Evolutionary conservation across 2,888 invertebrate genomes (phyloP).

Genomic region (Norana najaformis): DNA sequence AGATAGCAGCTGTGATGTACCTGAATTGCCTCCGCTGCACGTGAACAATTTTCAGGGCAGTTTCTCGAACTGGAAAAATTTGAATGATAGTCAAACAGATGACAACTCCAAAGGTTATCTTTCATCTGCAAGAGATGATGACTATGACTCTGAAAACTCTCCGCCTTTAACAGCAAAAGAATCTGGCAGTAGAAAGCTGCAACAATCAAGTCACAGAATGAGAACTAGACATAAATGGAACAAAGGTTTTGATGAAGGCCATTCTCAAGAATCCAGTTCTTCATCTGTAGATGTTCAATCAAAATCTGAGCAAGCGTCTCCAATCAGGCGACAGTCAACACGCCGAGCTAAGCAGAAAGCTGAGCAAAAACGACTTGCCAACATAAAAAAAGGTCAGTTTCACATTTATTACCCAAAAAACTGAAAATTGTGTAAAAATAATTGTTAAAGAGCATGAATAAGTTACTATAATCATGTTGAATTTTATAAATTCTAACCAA

Average conservation of each 20-base stretch:
- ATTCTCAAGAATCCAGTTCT: not conserved
- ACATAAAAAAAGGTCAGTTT: slow-evolving; percentile 13
- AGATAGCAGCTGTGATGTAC: slow-evolving; percentile 13
- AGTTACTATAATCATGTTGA: not conserved
- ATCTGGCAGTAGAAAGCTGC: not conserved
- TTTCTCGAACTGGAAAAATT: not conserved
- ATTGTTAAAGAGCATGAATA: not conserved
- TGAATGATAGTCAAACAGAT: slow-evolving; percentile 5
- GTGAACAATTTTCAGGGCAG: not conserved
- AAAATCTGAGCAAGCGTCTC: not conserved
- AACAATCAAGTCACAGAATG: not conserved
- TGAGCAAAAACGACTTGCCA: not conserved
- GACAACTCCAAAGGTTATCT: not conserved
- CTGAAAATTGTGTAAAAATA: not conserved
- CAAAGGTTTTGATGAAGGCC: not conserved
- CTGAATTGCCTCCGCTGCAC: slow-evolving; percentile 4
- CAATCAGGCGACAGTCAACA: not conserved
- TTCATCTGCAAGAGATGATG: not conserved
- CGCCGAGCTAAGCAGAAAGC: not conserved
- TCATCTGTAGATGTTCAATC: not conserved
- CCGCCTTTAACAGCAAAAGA: not conserved
- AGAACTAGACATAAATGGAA: not conserved
- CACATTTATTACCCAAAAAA: not conserved
- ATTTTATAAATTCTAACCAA: no score
- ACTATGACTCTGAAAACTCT: not conserved